phyloP scores from a whole-genome alignment of 1,140 invertebrate species.

The Heliconius eleuchia region DNA sequence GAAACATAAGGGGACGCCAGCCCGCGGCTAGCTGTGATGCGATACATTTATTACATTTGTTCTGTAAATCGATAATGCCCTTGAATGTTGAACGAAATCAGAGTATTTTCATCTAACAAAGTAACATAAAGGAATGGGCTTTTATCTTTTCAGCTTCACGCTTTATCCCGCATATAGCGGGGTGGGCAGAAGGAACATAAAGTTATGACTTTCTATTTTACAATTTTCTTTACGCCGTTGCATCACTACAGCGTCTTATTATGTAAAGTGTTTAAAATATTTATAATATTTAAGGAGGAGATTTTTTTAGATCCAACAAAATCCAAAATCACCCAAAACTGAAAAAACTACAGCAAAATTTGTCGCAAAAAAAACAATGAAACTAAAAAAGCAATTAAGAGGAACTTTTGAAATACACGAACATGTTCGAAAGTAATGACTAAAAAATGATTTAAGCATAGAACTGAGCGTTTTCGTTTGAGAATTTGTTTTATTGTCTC shows the following conservation, averaged over 20 bases:
- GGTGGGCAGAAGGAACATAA: no score
- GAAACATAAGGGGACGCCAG: constrained; percentile 9
- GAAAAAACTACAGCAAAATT: background rate
- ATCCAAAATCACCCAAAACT: background rate
- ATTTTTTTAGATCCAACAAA: background rate
- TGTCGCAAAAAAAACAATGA: no score
- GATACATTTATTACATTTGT: constrained; percentile 6
- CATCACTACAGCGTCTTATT: no score
- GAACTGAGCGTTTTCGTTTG: background rate
- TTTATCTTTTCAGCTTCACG: no score
- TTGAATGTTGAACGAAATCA: background rate
- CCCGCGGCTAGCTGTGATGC: background rate
- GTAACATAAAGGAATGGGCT: no score
- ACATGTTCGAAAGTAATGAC: background rate
- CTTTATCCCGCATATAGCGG: no score
- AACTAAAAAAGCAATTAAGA: background rate
- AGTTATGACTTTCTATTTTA: no score
- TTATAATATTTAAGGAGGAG: no score
- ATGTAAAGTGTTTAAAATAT: no score
- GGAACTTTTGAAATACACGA: background rate
- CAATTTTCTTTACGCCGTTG: no score
- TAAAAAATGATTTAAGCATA: constrained; percentile 12
- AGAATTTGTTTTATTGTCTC: constrained; percentile 18
- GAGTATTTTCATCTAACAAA: background rate
- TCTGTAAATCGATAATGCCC: constrained; percentile 4